Base-by-base conservation (phyloP, 1,140 invertebrate genomes). In the Adelges cooleyi region DNA sequence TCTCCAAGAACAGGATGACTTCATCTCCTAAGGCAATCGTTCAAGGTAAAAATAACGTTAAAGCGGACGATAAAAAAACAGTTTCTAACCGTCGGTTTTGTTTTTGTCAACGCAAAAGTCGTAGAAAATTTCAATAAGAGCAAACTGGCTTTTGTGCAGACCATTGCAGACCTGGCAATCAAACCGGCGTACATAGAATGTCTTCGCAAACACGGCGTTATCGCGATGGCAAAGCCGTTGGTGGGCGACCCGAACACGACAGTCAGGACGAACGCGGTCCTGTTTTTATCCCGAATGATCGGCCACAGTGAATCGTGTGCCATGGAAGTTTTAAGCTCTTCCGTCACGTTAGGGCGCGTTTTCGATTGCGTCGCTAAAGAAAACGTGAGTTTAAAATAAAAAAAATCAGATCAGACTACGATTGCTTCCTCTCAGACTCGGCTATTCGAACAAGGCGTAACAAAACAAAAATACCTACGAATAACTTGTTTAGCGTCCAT, bases 331-430 rank as follows among this genome's bases (percentile, higher is more conserved):
- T 13, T 62, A 13, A 46, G 23, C 3, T 46, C 56, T 0, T 29
- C 42, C 10, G 20, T 4, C 22, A 10, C 27, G 27, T 3, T 62
- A 1, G 29, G 15, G 3, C 42, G n/a, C 17, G 3, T 62, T 10
- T 20, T 62, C 13, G 56, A 25, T 3, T 42, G 44, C 5, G 20
- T 62, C 13, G 11, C 11, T 3, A 46, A 48, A 5, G 56, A 62
- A 62, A 62, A 62, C 8, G 56, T 62, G 18, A 9, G 56, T 62
- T n/a, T n/a, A n/a, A n/a, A n/a, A n/a, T n/a, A n/a, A n/a, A n/a
- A n/a, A n/a, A n/a, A n/a, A n/a, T n/a, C n/a, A n/a, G n/a, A n/a
- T n/a, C n/a, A n/a, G n/a, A n/a, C n/a, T n/a, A n/a, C n/a, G n/a
- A n/a, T n/a, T n/a, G n/a, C n/a, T n/a, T n/a, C n/a, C n/a, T n/a